These are phyloP conservation scores for Platysternon megacephalum DNA, from an alignment of 2,113 vertebrate genomes.

Conservation along the genomic window DNA sequence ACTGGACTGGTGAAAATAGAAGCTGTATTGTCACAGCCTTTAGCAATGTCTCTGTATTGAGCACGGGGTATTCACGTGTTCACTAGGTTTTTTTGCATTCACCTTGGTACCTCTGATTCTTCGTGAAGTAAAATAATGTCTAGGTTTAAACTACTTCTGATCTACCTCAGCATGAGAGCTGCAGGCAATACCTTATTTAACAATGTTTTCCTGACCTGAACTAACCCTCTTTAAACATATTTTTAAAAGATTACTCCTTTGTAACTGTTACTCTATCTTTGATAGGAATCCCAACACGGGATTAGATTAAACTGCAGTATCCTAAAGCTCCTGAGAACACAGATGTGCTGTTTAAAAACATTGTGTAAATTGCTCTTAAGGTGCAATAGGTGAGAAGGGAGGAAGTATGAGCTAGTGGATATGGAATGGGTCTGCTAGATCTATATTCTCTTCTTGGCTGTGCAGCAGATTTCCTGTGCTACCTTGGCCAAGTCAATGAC, in stretches of 20 bases:
- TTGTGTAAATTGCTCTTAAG: rapidly evolving
- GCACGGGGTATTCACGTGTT: neutral
- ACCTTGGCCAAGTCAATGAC: neutral
- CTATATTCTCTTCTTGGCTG: neutral
- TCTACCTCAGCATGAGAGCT: neutral
- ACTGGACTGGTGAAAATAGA: constrained; percentile 3
- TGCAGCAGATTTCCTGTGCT: neutral
- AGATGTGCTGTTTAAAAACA: neutral
- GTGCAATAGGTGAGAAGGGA: neutral
- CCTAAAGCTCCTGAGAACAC: neutral
- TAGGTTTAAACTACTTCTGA: neutral
- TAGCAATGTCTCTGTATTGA: neutral
- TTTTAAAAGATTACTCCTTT: neutral
- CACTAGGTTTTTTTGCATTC: neutral
- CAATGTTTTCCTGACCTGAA: neutral
- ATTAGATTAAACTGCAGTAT: neutral
- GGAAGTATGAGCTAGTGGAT: neutral
- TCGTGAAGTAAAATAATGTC: neutral
- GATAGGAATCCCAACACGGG: neutral
- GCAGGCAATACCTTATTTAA: neutral
- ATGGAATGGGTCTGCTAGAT: neutral
- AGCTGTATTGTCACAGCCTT: constrained; percentile 13
- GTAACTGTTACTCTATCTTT: neutral
- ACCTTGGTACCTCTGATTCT: neutral
- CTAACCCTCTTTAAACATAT: neutral